A percentile compares a stretch with the other conserved stretches of the same genome.
phyloP scores from a whole-genome alignment of 1,140 invertebrate species.

The Nasonia giraulti region DNA sequence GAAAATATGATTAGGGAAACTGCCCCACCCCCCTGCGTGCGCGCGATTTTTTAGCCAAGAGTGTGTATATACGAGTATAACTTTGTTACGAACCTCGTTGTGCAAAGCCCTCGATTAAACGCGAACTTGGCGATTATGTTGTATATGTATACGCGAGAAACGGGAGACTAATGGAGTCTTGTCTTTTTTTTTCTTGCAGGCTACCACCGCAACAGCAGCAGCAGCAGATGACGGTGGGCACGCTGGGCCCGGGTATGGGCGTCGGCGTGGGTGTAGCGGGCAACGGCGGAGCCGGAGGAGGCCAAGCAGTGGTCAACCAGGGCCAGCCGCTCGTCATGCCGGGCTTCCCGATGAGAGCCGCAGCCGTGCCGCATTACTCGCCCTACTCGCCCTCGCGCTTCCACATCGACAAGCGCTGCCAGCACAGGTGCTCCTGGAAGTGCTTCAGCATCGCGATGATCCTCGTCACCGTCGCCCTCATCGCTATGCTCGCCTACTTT shows the following conservation, averaged over 20 bases:
- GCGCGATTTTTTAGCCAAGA: constrained; percentile 33
- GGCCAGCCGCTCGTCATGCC: constrained; percentile 81
- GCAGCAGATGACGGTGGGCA: constrained; percentile 72
- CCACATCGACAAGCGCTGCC: constrained; percentile 94
- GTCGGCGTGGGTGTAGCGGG: constrained; percentile 64
- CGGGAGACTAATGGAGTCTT: not conserved
- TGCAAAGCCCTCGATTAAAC: too few relatives aligned
- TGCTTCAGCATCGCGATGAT: constrained; percentile 94
- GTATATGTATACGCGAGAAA: too few relatives aligned
- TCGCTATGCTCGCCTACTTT: constrained; percentile 94
- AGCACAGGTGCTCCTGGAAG: constrained; percentile 95
- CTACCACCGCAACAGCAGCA: constrained; percentile 67
- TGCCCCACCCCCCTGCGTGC: not conserved
- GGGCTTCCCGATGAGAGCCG: constrained; percentile 83
- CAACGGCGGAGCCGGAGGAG: constrained; percentile 71
- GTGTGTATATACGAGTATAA: too few relatives aligned
- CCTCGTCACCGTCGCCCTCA: constrained; percentile 88
- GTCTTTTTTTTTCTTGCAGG: constrained; percentile 65
- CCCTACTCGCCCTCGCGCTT: constrained; percentile 92
- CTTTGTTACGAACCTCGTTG: too few relatives aligned
- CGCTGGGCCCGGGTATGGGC: constrained; percentile 62
- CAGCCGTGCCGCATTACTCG: constrained; percentile 84
- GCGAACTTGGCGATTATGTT: too few relatives aligned
- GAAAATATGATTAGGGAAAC: constrained; percentile 36
- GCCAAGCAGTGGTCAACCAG: constrained; percentile 29